Evolutionary conservation across 2,888 invertebrate species (phyloP).

Genomic region (Machimus rusticus): DNA sequence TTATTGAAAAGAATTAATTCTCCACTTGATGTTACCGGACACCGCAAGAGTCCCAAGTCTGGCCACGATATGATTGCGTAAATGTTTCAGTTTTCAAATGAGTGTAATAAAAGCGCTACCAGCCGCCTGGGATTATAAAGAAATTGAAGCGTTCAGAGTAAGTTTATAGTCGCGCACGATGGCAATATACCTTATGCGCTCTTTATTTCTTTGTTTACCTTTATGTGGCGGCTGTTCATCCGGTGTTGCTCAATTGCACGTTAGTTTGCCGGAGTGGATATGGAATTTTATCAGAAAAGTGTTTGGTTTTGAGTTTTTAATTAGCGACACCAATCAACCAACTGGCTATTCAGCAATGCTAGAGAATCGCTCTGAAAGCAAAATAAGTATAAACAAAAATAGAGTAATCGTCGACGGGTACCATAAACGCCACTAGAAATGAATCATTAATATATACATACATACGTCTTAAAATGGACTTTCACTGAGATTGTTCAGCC

Average conservation of each 20-base stretch:
- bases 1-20: not conserved
- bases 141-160: not conserved
- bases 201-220: constrained; percentile 7
- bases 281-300: constrained; percentile 29
- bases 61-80: not conserved
- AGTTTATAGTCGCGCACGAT: not conserved
- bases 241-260: not conserved
- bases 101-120: not conserved
- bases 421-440: not conserved
- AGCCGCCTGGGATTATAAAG: not conserved
- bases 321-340: not conserved
- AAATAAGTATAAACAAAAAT: constrained; percentile 15
- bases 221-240: constrained; percentile 9
- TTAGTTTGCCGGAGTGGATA: not conserved
- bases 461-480: not conserved
- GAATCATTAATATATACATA: not conserved
- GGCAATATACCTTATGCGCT: not conserved
- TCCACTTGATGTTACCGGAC: not conserved
- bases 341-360: not conserved
- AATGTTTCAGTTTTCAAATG: not conserved
- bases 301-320: constrained; percentile 27
- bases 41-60: not conserved
- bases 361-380: not conserved
- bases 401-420: not conserved
- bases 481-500: not conserved